Evolutionary conservation across 2,888 invertebrate species (phyloP).

Genomic region (Miltochrista miniata): DNA sequence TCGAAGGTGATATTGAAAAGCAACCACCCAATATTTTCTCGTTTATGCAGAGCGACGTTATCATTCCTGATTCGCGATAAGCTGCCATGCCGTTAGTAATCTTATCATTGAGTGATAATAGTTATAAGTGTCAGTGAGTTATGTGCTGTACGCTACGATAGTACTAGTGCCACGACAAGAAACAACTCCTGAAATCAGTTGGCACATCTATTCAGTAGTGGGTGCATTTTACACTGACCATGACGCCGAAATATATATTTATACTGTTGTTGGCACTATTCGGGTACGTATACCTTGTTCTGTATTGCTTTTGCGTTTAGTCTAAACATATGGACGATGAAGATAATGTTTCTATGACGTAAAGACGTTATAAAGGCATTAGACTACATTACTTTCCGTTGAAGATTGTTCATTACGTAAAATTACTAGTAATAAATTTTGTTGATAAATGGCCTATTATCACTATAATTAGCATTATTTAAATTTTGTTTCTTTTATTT

Average conservation of each 20-base stretch:
- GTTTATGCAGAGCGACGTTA: conserved; percentile 69
- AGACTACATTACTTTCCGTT: neutral
- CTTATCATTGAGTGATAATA: conserved; percentile 81
- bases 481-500: no score
- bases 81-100: conserved; percentile 75
- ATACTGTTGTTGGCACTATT: conserved; percentile 55
- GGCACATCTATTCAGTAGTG: conserved; percentile 47
- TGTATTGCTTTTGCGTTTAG: neutral
- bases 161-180: conserved; percentile 66
- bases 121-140: conserved; percentile 82
- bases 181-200: conserved; percentile 60
- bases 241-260: conserved; percentile 59
- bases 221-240: conserved; percentile 56
- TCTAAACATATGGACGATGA: neutral
- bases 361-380: neutral
- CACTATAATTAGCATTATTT: neutral
- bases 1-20: conserved; percentile 53
- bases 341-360: neutral
- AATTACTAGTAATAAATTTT: neutral
- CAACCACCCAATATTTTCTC: conserved; percentile 58
- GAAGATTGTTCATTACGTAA: neutral
- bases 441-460: neutral
- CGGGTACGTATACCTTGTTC: conserved; percentile 62
- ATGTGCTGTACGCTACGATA: conserved; percentile 67
- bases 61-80: conserved; percentile 79